Conservation (phyloP, 2,888 invertebrate genomes). For the Hipparchia semele region DNA sequence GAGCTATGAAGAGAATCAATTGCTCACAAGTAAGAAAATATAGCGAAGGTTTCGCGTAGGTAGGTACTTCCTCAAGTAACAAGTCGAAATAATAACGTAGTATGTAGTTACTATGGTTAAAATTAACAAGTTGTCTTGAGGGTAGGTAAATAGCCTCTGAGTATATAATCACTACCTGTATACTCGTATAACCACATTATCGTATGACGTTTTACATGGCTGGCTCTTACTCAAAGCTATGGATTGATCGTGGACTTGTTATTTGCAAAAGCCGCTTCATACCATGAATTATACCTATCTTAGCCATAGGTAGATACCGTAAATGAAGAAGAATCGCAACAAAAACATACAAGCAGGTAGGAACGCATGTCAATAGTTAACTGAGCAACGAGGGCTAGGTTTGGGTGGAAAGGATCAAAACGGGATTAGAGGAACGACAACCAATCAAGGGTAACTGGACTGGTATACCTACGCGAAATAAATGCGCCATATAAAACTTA, state of each 20-base stretch:
- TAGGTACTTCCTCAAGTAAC: too few relatives aligned
- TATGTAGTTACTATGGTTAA: too few relatives aligned
- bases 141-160: too few relatives aligned
- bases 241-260: background rate
- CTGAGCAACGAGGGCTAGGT: slow-evolving; percentile 80
- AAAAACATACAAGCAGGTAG: slow-evolving; percentile 60
- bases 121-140: too few relatives aligned
- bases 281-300: slow-evolving; percentile 40
- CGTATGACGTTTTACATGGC: too few relatives aligned
- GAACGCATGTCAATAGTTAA: slow-evolving; percentile 80
- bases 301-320: slow-evolving; percentile 37
- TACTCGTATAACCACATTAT: too few relatives aligned
- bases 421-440: slow-evolving; percentile 88
- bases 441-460: slow-evolving; percentile 87
- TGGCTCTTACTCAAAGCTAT: too few relatives aligned
- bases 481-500: slow-evolving; percentile 81
- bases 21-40: too few relatives aligned
- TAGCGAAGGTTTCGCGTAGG: too few relatives aligned
- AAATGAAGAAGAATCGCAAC: slow-evolving; percentile 27
- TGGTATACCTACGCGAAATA: slow-evolving; percentile 82
- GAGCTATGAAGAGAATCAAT: too few relatives aligned
- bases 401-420: slow-evolving; percentile 86
- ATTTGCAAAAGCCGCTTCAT: background rate
- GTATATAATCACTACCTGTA: too few relatives aligned
- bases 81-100: too few relatives aligned